Evolutionary conservation across 2,888 invertebrate genomes (phyloP).

Genomic region (Pyrocoelia pectoralis): DNA sequence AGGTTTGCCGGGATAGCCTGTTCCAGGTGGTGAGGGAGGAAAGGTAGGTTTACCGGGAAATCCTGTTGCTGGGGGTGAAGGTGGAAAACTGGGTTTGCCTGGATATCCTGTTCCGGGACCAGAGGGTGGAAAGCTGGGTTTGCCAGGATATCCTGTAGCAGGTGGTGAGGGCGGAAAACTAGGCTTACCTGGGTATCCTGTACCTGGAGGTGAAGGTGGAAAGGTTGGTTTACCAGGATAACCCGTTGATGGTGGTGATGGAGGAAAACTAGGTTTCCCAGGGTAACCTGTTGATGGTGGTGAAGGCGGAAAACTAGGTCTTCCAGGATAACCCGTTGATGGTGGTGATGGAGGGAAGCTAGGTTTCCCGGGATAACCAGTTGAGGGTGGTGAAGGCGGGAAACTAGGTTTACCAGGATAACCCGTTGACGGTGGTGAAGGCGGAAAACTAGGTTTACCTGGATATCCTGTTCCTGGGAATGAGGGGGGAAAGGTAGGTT

Average conservation of each 20-base stretch:
- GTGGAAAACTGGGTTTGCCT: background rate
- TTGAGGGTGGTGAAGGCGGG: background rate
- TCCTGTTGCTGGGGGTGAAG: background rate
- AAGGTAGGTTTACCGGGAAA: background rate
- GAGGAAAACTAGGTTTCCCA: background rate
- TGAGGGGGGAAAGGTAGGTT: background rate
- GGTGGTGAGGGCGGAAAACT: slow-evolving; percentile 41
- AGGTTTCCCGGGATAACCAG: slow-evolving; percentile 4
- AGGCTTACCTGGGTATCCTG: slow-evolving; percentile 63
- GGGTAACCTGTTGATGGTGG: slow-evolving; percentile 15
- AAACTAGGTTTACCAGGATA: slow-evolving; percentile 4
- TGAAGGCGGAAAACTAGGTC: slow-evolving; percentile 17
- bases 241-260: background rate
- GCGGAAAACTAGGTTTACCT: slow-evolving; percentile 64
- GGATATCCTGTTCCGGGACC: background rate
- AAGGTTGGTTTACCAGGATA: background rate
- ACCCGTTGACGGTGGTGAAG: background rate
- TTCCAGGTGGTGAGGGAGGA: background rate
- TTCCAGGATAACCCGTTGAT: background rate
- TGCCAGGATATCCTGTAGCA: slow-evolving; percentile 4
- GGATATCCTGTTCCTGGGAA: slow-evolving; percentile 8
- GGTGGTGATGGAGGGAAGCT: slow-evolving; percentile 34
- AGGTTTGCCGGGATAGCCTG: slow-evolving; percentile 29
- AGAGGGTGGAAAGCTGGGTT: slow-evolving; percentile 19
- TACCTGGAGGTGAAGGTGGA: slow-evolving; percentile 6